Evolutionary conservation across 2,113 vertebrate genomes (phyloP).

Genomic region (Agelaius tricolor): DNA sequence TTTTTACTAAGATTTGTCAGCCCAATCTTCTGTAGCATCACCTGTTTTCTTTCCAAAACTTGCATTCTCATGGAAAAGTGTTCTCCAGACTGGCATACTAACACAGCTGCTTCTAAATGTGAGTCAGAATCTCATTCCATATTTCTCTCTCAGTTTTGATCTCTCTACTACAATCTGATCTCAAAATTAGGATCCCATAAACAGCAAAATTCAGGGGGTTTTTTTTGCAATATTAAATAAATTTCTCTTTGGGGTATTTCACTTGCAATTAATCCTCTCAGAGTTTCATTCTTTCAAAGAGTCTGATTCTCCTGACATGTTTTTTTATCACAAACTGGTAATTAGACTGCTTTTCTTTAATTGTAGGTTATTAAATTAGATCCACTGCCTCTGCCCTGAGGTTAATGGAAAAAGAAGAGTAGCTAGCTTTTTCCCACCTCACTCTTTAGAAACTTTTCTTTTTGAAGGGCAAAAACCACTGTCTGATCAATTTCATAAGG

Average conservation of each 20-base stretch:
- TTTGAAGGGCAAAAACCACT: background rate
- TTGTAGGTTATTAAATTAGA: constrained; percentile 15
- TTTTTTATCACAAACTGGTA: background rate
- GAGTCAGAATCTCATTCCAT: background rate
- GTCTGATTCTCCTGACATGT: background rate
- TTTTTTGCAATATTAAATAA: background rate
- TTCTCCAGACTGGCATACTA: background rate
- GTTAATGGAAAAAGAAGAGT: background rate
- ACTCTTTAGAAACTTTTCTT: background rate
- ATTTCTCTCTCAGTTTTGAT: background rate
- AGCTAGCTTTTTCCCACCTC: background rate
- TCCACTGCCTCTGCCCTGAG: background rate
- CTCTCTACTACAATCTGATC: background rate
- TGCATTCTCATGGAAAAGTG: background rate
- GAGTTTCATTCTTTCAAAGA: background rate
- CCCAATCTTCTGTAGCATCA: background rate
- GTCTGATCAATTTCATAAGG: background rate
- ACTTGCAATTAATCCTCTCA: background rate
- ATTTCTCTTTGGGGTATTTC: background rate
- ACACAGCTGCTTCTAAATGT: background rate
- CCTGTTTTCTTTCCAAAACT: background rate
- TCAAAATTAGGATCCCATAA: background rate
- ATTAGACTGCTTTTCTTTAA: constrained; percentile 24
- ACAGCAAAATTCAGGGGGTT: rapidly evolving
- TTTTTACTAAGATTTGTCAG: background rate